phyloP scores from a whole-genome alignment of 2,888 invertebrate genomes.

The Thalpophila matura region DNA sequence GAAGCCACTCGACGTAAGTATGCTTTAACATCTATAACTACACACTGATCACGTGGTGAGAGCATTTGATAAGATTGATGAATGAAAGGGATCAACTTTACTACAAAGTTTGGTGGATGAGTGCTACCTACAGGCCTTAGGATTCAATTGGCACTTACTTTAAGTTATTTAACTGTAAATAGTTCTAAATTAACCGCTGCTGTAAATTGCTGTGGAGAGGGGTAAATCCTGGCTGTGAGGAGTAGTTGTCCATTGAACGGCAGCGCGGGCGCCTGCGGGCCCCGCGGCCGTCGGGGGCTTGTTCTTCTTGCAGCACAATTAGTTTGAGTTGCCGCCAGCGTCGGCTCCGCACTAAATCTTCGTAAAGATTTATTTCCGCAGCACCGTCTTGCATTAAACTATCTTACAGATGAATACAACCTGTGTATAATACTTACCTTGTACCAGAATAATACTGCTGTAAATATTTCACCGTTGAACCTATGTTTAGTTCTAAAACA shows the following conservation, averaged over 20 bases:
- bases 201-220: conserved; percentile 89
- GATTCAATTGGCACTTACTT: conserved; percentile 90
- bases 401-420: conserved; percentile 87
- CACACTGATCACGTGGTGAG: conserved; percentile 68
- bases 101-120: conserved; percentile 90
- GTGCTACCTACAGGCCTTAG: conserved; percentile 90
- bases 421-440: conserved; percentile 88
- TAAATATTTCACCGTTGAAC: conserved; percentile 90
- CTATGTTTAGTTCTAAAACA: conserved; percentile 91
- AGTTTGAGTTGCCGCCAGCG: conserved; percentile 93
- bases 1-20: conserved; percentile 99
- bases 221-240: conserved; percentile 90
- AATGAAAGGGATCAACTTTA: conserved; percentile 88
- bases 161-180: conserved; percentile 89
- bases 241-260: conserved; percentile 89
- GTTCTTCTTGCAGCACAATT: conserved; percentile 94
- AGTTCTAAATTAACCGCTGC: conserved; percentile 90
- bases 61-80: conserved; percentile 82
- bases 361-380: conserved; percentile 90
- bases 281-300: conserved; percentile 86
- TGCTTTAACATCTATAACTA: conserved; percentile 67
- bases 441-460: conserved; percentile 88
- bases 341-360: conserved; percentile 89
- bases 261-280: conserved; percentile 65
- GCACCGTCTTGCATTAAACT: conserved; percentile 91